These are phyloP conservation scores for Centruroides vittatus DNA, from an alignment of 1,140 invertebrate genomes.

Conservation along the genomic window DNA sequence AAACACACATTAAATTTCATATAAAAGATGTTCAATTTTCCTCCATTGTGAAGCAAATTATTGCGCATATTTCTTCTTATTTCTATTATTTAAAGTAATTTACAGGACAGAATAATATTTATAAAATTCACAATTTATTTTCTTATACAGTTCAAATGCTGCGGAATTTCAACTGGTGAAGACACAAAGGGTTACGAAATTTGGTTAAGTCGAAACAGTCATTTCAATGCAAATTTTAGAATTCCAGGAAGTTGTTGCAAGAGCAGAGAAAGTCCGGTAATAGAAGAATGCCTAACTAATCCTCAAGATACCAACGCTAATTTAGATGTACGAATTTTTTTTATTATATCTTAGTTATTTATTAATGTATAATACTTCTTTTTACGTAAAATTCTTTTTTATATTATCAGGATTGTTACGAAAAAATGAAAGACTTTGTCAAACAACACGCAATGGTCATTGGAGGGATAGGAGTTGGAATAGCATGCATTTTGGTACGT, in stretches of 20 bases:
- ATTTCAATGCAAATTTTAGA: conserved; percentile 37
- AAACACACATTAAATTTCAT: too few relatives aligned
- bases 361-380: neutral
- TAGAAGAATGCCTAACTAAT: conserved; percentile 10
- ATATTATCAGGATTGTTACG: conserved; percentile 44
- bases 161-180: conserved; percentile 43
- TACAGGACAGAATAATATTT: too few relatives aligned
- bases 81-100: too few relatives aligned
- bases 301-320: conserved; percentile 15
- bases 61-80: too few relatives aligned
- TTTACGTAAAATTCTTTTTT: neutral
- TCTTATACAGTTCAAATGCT: conserved; percentile 51
- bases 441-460: conserved; percentile 60
- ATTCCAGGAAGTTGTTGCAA: conserved; percentile 66
- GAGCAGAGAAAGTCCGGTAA: conserved; percentile 21
- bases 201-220: conserved; percentile 40
- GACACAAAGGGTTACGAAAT: conserved; percentile 42
- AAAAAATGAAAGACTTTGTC: conserved; percentile 50
- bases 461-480: conserved; percentile 60
- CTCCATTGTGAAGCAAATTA: too few relatives aligned
- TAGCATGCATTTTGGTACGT: conserved; percentile 63
- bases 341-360: neutral
- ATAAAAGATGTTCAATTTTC: too few relatives aligned
- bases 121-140: too few relatives aligned
- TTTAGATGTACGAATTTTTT: conserved; percentile 10